phyloP scores from a whole-genome alignment of 2,113 vertebrate genomes.

The Meleagris gallopavo region DNA sequence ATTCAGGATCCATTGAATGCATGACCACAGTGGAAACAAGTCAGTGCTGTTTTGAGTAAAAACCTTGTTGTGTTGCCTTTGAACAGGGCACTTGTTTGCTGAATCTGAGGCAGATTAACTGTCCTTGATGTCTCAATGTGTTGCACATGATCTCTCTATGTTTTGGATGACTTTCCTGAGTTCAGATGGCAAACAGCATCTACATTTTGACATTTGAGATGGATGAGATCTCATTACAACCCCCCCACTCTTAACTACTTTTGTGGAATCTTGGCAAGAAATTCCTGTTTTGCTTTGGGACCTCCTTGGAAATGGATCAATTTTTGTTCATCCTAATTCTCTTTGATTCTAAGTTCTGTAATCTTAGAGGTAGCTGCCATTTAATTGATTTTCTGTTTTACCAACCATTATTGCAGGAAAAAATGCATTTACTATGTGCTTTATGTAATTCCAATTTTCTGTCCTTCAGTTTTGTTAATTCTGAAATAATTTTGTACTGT shows the following conservation, averaged over 20 bases:
- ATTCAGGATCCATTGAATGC: not conserved
- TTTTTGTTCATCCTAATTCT: not conserved
- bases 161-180: not conserved
- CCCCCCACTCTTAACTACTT: not conserved
- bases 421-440: not conserved
- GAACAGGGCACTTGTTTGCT: not conserved
- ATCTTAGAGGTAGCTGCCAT: not conserved
- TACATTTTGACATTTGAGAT: not conserved
- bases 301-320: fast-evolving
- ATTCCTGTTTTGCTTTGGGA: not conserved
- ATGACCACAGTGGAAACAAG: not conserved
- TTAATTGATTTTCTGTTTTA: not conserved
- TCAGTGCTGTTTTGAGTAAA: not conserved
- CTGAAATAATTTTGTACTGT: not conserved
- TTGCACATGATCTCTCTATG: not conserved
- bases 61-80: not conserved
- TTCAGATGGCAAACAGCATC: not conserved
- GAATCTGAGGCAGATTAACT: not conserved
- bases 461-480: not conserved
- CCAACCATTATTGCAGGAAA: not conserved
- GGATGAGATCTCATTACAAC: not conserved
- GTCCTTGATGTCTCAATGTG: not conserved
- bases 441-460: not conserved
- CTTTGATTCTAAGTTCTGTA: not conserved
- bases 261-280: not conserved